Evolutionary conservation across 1,140 invertebrate species (phyloP).

Genomic region (Caenorhabditis latens): DNA sequence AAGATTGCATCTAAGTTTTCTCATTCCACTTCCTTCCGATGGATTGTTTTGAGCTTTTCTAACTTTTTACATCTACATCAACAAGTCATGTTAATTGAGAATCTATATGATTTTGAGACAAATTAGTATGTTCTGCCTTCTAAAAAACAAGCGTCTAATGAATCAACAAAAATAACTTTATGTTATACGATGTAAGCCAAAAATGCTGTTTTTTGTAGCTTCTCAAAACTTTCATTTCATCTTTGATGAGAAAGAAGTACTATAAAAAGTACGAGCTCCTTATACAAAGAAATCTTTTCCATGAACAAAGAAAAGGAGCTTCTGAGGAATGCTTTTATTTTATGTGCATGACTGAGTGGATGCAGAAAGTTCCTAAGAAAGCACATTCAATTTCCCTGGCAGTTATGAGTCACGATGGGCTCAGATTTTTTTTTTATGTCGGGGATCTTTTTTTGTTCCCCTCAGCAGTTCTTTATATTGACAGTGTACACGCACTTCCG

Average conservation of each 20-base stretch:
- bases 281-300: slow-evolving; percentile 5
- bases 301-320: neutral
- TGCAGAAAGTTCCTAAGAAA: slow-evolving; percentile 32
- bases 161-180: too few species aligned
- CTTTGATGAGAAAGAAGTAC: slow-evolving; percentile 5
- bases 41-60: neutral
- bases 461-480: neutral
- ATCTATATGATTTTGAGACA: neutral
- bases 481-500: slow-evolving; percentile 9
- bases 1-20: too few species aligned
- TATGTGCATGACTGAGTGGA: slow-evolving; percentile 48
- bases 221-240: neutral
- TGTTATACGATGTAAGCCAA: too few species aligned
- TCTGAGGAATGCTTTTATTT: slow-evolving; percentile 35
- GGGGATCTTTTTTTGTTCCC: neutral
- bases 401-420: slow-evolving; percentile 30
- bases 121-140: neutral
- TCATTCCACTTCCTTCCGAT: too few species aligned
- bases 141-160: neutral
- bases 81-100: neutral
- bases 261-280: slow-evolving; percentile 37
- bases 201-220: too few species aligned
- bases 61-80: neutral
- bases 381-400: slow-evolving; percentile 39
- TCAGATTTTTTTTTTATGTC: neutral